phyloP scores from a whole-genome alignment of 2,797 vertebrate species.

The Lycodopsis pacificus region DNA sequence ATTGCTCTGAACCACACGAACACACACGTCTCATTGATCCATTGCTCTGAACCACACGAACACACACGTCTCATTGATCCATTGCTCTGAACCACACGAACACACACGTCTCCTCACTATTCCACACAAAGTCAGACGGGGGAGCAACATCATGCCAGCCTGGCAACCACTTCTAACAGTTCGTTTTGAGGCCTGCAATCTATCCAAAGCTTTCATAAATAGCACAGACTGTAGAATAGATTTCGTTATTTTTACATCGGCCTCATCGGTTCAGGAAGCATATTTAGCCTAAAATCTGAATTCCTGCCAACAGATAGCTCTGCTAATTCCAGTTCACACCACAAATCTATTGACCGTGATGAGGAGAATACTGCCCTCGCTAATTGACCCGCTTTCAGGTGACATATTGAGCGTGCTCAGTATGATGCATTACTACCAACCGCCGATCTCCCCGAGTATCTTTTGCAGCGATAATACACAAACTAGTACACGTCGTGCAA shows the following conservation, averaged over 20 bases:
- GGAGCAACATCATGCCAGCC: no score
- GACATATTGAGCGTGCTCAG: conserved; percentile 46
- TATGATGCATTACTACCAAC: conserved; percentile 32
- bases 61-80: no score
- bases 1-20: no score
- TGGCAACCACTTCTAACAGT: neutral
- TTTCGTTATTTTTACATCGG: neutral
- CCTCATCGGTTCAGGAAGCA: neutral
- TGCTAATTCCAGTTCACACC: conserved; percentile 38
- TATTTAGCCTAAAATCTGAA: conserved; percentile 25
- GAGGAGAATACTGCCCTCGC: conserved; percentile 47
- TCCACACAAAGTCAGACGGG: no score
- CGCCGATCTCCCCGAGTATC: conserved; percentile 35
- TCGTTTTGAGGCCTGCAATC: neutral
- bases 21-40: no score
- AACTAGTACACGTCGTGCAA: conserved; percentile 51
- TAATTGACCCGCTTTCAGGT: conserved; percentile 60
- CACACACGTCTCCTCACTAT: no score
- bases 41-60: no score
- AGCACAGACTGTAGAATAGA: neutral
- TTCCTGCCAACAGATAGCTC: conserved; percentile 22
- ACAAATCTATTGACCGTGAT: conserved; percentile 34
- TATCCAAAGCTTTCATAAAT: neutral
- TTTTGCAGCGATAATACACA: conserved; percentile 41
- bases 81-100: no score